phyloP scores from a whole-genome alignment of 1,140 invertebrate genomes.

The Philopotamus ludificatus region DNA sequence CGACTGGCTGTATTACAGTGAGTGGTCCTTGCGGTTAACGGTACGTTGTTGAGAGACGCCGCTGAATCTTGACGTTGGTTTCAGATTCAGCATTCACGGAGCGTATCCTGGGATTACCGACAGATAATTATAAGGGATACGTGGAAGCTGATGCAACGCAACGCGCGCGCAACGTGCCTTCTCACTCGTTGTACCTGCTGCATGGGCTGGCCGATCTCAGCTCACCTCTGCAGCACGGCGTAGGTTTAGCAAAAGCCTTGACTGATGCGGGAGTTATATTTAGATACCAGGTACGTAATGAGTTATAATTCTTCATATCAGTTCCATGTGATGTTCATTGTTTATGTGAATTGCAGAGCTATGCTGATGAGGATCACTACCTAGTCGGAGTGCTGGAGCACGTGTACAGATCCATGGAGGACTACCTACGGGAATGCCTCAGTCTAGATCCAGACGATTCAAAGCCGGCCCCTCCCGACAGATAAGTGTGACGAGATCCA shows the following conservation, averaged over 20 bases:
- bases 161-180: slow-evolving; percentile 78
- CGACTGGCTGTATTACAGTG: slow-evolving; percentile 94
- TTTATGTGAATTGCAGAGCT: slow-evolving; percentile 62
- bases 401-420: slow-evolving; percentile 82
- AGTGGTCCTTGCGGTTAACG: too few species aligned
- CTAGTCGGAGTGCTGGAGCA: slow-evolving; percentile 76
- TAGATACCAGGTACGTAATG: slow-evolving; percentile 81
- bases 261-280: slow-evolving; percentile 84
- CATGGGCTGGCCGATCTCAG: slow-evolving; percentile 89
- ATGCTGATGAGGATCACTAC: slow-evolving; percentile 79
- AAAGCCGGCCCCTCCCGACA: slow-evolving; percentile 55
- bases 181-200: slow-evolving; percentile 82
- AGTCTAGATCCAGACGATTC: slow-evolving; percentile 73
- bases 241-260: slow-evolving; percentile 83
- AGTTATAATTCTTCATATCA: too few species aligned
- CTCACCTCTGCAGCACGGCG: slow-evolving; percentile 89
- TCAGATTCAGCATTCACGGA: slow-evolving; percentile 94
- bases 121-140: slow-evolving; percentile 89
- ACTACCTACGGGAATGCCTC: slow-evolving; percentile 80
- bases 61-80: too few species aligned
- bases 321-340: too few species aligned
- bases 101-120: slow-evolving; percentile 81
- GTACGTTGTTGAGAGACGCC: too few species aligned
- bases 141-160: slow-evolving; percentile 87
- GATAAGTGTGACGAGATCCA: too few species aligned